These are phyloP conservation scores for Microcebus lehilahytsara DNA, from an alignment of 2,113 vertebrate species.

Conservation along the genomic window DNA sequence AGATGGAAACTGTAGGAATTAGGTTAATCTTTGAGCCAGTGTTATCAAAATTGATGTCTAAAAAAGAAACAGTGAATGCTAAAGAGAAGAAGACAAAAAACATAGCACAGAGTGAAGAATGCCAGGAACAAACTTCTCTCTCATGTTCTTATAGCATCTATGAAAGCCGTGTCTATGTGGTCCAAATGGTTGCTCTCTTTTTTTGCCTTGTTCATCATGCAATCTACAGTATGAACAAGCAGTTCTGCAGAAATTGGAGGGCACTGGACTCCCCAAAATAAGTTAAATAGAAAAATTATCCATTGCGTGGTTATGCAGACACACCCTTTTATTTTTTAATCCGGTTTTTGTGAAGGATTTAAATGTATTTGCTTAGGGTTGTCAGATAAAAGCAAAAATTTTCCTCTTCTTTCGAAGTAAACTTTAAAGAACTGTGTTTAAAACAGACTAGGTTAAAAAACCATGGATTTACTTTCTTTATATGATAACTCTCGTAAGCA, in stretches of 20 bases:
- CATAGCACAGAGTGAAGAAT: neutral
- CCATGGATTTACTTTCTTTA: neutral
- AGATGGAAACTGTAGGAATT: neutral
- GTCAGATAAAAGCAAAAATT: neutral
- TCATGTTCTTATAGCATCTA: neutral
- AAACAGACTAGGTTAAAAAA: neutral
- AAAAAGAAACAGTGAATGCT: neutral
- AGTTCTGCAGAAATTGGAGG: neutral
- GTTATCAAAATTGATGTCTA: neutral
- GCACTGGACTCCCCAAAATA: accelerated
- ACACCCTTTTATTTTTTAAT: neutral
- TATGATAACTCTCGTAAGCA: neutral
- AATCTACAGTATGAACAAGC: neutral
- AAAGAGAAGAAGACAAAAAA: neutral
- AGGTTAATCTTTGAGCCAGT: neutral
- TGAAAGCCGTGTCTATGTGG: neutral
- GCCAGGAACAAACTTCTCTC: neutral
- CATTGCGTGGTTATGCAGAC: neutral
- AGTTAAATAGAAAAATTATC: neutral
- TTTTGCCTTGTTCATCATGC: neutral
- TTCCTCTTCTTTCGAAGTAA: neutral
- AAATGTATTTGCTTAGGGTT: neutral
- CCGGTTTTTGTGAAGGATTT: neutral
- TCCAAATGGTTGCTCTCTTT: neutral
- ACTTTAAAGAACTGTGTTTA: slow-evolving; percentile 39